These are phyloP conservation scores for Calidris pugnax DNA, from an alignment of 2,113 vertebrate genomes.

Conservation along the genomic window DNA sequence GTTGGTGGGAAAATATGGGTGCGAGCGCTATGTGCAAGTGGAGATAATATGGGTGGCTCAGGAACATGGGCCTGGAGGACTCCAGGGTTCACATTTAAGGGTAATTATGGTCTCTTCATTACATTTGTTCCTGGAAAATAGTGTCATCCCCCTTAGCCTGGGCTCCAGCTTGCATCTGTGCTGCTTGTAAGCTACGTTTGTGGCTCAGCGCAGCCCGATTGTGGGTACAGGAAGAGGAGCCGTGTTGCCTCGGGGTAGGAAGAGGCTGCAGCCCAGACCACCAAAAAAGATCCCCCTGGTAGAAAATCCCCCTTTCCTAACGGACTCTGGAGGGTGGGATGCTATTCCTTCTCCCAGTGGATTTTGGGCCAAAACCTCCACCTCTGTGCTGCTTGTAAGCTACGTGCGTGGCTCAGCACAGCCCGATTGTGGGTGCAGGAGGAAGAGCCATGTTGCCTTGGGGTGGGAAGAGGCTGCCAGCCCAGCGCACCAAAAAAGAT, in stretches of 20 bases:
- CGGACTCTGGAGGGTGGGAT: not conserved
- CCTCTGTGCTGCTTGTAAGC: not conserved
- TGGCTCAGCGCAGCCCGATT: not conserved
- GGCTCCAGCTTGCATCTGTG: not conserved
- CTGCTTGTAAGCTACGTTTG: rapidly evolving
- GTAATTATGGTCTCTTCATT: not conserved
- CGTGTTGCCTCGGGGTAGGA: not conserved
- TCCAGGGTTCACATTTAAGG: not conserved
- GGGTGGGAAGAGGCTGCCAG: not conserved
- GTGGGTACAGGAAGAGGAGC: not conserved
- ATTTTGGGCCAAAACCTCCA: no score
- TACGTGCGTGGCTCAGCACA: not conserved
- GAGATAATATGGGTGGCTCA: rapidly evolving
- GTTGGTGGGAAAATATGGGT: not conserved
- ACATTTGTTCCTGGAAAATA: not conserved
- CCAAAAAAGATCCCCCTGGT: not conserved
- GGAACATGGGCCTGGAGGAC: not conserved
- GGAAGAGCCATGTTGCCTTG: not conserved
- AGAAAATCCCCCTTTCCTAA: not conserved
- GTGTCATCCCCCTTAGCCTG: not conserved
- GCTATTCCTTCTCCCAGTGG: not conserved
- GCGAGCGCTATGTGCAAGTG: rapidly evolving
- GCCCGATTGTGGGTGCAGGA: not conserved
- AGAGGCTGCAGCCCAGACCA: not conserved
- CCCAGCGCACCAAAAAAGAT: not conserved